These are phyloP conservation scores for Athene noctua DNA, from an alignment of 2,113 vertebrate species.

Conservation along the genomic window DNA sequence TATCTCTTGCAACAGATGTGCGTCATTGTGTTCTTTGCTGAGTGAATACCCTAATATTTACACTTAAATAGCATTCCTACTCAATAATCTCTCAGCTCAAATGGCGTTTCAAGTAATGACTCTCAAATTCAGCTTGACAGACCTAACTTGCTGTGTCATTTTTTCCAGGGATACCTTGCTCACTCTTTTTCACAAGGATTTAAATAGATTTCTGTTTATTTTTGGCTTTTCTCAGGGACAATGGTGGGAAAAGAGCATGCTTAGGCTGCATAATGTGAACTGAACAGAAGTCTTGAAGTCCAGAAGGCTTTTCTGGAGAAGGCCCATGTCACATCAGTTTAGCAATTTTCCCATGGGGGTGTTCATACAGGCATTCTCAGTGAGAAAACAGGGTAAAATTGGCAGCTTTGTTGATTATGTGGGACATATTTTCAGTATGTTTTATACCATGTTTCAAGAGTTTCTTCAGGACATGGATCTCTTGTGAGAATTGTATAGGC, in stretches of 20 bases:
- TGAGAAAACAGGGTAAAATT: not conserved
- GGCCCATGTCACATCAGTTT: not conserved
- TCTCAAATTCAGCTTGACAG: not conserved
- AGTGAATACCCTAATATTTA: not conserved
- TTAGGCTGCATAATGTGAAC: not conserved
- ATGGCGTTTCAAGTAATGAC: not conserved
- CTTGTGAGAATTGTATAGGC: slow-evolving; percentile 40
- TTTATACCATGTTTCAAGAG: slow-evolving; percentile 23
- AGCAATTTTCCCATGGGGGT: not conserved
- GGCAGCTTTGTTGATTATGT: not conserved
- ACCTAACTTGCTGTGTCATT: not conserved
- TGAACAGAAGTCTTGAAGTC: not conserved
- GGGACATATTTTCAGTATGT: not conserved
- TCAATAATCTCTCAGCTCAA: not conserved
- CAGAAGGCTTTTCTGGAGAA: not conserved
- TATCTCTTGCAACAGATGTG: not conserved
- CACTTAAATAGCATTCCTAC: not conserved
- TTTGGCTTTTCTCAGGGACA: not conserved
- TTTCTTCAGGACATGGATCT: slow-evolving; percentile 26
- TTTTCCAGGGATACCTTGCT: not conserved
- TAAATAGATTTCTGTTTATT: not conserved
- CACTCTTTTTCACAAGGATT: not conserved
- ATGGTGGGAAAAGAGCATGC: accelerated
- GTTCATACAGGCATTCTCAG: not conserved
- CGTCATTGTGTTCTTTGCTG: not conserved